These are phyloP conservation scores for Chloroceryle inda DNA, from an alignment of 2,797 vertebrate species.

Conservation along the genomic window DNA sequence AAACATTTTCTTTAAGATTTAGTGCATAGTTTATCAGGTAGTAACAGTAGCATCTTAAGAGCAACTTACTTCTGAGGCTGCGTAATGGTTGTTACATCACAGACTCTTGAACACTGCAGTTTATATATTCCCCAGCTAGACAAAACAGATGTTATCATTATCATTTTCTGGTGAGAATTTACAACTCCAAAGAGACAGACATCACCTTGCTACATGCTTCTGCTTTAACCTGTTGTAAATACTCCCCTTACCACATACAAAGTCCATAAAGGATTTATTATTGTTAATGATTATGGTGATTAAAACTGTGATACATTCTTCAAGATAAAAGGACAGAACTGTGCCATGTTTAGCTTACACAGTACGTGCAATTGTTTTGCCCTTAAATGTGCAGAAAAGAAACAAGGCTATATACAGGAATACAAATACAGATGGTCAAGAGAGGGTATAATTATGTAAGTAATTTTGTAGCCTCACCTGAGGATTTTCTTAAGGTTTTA, in stretches of 20 bases:
- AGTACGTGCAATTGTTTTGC: background rate
- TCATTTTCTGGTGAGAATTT: background rate
- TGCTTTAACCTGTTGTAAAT: background rate
- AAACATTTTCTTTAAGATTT: background rate
- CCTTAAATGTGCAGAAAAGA: background rate
- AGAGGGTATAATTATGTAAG: background rate
- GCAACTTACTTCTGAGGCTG: background rate
- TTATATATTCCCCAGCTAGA: background rate
- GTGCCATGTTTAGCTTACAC: background rate
- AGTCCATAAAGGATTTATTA: background rate
- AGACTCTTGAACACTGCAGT: background rate
- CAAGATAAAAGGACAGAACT: background rate
- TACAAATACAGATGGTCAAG: background rate
- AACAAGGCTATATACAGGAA: background rate
- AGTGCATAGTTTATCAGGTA: background rate
- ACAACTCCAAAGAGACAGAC: background rate
- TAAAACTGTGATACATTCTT: background rate
- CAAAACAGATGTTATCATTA: background rate
- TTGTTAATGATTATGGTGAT: background rate
- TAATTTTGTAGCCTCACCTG: background rate
- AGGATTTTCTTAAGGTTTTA: background rate
- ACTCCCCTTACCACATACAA: background rate
- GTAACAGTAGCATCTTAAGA: background rate
- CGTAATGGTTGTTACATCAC: background rate
- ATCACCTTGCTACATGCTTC: background rate